Evolutionary conservation across 2,113 vertebrate species (phyloP), one percentile per base, ranked within the genome.

Genomic region (Caracal caracal): DNA sequence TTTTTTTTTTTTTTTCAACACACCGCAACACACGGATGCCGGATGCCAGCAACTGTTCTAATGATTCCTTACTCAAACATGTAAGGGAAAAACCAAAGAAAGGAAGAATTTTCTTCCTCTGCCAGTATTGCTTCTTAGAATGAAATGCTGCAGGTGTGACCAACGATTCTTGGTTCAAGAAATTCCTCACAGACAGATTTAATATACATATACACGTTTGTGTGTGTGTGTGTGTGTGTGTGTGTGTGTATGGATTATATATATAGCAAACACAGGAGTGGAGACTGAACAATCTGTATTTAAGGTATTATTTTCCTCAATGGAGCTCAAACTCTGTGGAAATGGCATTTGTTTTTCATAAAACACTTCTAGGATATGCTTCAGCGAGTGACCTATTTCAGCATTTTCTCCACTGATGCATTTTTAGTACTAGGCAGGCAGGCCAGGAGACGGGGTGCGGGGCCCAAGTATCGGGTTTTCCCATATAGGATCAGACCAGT

Each of bases 11-110:
- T 6, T 0, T 5, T 89, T 88, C 96, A 97, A 96, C 91, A 96
- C 35, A 96, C 81, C 83, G 92, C 53, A 78, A 90, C 93, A 24
- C 51, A 49, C 56, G 65, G 68, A 53, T 97, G 97, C 92, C 93
- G 97, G 68, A 53, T 97, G 97, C 92, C 93, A 97, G 66, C 9
- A 28, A 96, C 75, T 40, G 80, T 97, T 79, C 81, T n/a, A 5
- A 40, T 37, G 19, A 73, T 73, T 85, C 53, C 79, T 80, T 83
- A 37, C n/a, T 81, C 47, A 92, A 73, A 90, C 7, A 37, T 93
- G 97, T 94, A 81, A 83, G 71, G 28, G 56, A 88, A 96, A 96
- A 63, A 97, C 66, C 28, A 93, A 95, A 97, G 82, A 59, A 85
- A 22, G 7, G 5, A 85, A 68, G 73, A 56, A 6, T 51, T 80